Evolutionary conservation across 2,797 vertebrate genomes (phyloP).

Genomic region (Nothura maculosa): DNA sequence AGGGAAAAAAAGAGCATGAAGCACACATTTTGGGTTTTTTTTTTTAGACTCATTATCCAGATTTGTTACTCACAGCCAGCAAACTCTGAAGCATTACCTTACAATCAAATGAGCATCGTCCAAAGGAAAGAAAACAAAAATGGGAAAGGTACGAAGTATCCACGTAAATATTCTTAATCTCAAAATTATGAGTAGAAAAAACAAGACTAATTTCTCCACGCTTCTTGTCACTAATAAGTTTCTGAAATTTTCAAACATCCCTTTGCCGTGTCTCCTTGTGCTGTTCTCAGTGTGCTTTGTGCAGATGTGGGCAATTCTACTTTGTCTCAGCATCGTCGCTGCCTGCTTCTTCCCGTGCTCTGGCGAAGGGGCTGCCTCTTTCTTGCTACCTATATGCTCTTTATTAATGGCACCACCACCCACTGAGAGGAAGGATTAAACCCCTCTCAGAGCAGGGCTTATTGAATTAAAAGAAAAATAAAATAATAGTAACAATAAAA

Average conservation of each 20-base stretch:
- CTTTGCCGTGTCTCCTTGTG: not conserved
- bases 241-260: not conserved
- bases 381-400: not conserved
- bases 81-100: not conserved
- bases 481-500: not conserved
- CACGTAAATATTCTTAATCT: slow-evolving; percentile 2
- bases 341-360: not conserved
- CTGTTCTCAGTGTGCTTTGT: not conserved
- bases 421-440: not conserved
- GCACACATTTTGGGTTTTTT: not conserved
- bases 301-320: not conserved
- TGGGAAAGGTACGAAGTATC: not conserved
- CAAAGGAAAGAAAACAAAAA: not conserved
- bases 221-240: not conserved
- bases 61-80: not conserved
- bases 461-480: not conserved
- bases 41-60: not conserved
- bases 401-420: not conserved
- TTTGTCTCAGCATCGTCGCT: not conserved
- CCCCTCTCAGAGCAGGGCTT: not conserved
- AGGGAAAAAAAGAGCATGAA: not conserved
- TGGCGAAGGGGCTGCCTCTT: not conserved
- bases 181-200: not conserved
- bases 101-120: not conserved
- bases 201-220: not conserved